Evolutionary conservation across 2,113 vertebrate genomes (phyloP).

Genomic region (Porphyrio hochstetteri): DNA sequence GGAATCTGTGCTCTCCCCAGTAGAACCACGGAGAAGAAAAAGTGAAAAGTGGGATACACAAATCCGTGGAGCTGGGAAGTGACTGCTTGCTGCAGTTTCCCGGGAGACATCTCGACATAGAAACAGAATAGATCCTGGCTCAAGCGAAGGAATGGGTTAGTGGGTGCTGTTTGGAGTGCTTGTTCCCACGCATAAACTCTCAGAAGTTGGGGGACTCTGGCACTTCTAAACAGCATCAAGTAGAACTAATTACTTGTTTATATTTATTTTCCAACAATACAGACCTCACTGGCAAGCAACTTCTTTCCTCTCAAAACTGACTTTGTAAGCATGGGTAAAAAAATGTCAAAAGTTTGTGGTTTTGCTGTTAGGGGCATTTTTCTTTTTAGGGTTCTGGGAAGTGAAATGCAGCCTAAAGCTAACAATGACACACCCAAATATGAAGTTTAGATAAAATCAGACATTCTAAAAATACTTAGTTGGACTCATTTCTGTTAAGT

Average conservation of each 20-base stretch:
- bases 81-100: neutral
- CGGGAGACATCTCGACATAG: neutral
- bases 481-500: neutral
- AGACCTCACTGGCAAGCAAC: neutral
- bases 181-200: neutral
- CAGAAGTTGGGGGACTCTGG: neutral
- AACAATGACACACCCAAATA: neutral
- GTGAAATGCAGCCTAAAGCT: neutral
- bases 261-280: slow-evolving; percentile 11
- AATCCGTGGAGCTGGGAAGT: neutral
- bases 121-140: slow-evolving; percentile 12
- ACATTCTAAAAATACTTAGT: slow-evolving; percentile 30
- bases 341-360: neutral
- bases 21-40: neutral
- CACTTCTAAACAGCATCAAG: neutral
- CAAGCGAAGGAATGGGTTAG: neutral
- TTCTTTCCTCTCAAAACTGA: neutral
- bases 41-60: neutral
- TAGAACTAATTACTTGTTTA: slow-evolving; percentile 26
- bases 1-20: neutral
- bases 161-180: neutral
- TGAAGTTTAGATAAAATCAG: neutral
- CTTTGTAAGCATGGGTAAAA: neutral
- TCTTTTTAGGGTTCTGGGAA: slow-evolving; percentile 1
- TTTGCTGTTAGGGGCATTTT: neutral